A percentile compares a stretch with the other conserved stretches of the same genome.
Conservation (phyloP, 2,113 vertebrate genomes). For the Xenopus borealis region DNA sequence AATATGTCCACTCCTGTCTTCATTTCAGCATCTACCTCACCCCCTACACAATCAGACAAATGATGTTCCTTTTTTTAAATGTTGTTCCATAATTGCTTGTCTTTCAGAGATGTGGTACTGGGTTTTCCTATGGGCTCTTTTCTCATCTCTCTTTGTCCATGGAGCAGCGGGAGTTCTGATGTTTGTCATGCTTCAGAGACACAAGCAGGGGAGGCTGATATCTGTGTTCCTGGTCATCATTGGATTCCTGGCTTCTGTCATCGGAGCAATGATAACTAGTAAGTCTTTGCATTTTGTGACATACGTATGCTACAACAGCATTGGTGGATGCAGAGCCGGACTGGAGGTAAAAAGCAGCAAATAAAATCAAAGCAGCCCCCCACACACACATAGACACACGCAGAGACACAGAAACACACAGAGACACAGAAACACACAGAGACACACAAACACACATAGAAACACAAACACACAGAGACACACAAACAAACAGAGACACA, state of each 20-base stretch:
- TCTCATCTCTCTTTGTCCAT: constrained; percentile 95
- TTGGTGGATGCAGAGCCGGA: no score
- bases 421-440: no score
- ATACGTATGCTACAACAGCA: no score
- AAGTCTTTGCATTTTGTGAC: constrained; percentile 58
- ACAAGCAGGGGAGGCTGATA: constrained; percentile 88
- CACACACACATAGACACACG: no score
- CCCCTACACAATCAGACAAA: background rate
- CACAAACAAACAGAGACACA: no score
- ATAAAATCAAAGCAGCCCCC: no score
- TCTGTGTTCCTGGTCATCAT: constrained; percentile 88
- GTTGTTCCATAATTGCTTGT: constrained; percentile 47
- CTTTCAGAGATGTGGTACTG: constrained; percentile 98
- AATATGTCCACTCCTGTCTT: background rate
- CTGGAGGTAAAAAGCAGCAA: no score
- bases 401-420: no score
- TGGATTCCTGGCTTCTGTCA: constrained; percentile 90
- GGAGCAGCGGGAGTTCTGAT: constrained; percentile 88
- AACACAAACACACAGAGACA: no score
- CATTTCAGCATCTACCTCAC: background rate
- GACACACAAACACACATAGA: no score
- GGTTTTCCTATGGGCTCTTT: constrained; percentile 98
- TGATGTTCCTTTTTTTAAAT: constrained; percentile 28
- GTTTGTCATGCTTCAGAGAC: constrained; percentile 93
- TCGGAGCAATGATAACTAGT: constrained; percentile 95